phyloP scores from a whole-genome alignment of 2,888 invertebrate species.

The Chymomyza fuscimana region DNA sequence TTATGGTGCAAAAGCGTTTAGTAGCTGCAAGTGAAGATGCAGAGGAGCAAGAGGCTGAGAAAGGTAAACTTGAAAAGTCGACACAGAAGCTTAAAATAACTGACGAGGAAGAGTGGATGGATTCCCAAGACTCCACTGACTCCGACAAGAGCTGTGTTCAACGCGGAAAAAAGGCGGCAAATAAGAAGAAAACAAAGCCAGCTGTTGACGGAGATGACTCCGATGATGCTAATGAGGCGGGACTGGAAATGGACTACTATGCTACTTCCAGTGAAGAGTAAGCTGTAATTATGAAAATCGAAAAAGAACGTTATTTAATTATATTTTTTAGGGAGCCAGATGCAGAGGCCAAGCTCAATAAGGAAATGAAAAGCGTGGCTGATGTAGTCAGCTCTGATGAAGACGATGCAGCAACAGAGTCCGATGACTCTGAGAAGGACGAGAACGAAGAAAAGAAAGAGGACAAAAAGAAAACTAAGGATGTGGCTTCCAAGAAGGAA shows the following conservation, averaged over 20 bases:
- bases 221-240: conserved; percentile 97
- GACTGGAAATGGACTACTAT: conserved; percentile 95
- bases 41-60: conserved; percentile 85
- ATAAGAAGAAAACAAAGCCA: conserved; percentile 80
- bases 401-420: conserved; percentile 88
- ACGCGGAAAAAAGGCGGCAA: conserved; percentile 82
- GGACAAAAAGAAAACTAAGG: conserved; percentile 73
- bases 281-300: conserved; percentile 9
- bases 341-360: conserved; percentile 87
- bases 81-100: conserved; percentile 89
- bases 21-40: conserved; percentile 83
- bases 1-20: conserved; percentile 94
- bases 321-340: conserved; percentile 82
- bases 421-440: conserved; percentile 86
- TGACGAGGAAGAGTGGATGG: conserved; percentile 97
- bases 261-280: conserved; percentile 89
- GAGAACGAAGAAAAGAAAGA: conserved; percentile 84
- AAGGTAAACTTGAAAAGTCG: conserved; percentile 81
- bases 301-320: not conserved
- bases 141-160: conserved; percentile 84
- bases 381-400: conserved; percentile 94
- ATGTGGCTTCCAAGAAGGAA: not conserved
- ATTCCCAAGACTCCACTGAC: conserved; percentile 88
- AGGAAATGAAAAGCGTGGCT: conserved; percentile 91
- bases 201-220: conserved; percentile 90